Base-by-base conservation (phyloP, 2,888 invertebrate species). In the Opisthograptis luteolata region DNA sequence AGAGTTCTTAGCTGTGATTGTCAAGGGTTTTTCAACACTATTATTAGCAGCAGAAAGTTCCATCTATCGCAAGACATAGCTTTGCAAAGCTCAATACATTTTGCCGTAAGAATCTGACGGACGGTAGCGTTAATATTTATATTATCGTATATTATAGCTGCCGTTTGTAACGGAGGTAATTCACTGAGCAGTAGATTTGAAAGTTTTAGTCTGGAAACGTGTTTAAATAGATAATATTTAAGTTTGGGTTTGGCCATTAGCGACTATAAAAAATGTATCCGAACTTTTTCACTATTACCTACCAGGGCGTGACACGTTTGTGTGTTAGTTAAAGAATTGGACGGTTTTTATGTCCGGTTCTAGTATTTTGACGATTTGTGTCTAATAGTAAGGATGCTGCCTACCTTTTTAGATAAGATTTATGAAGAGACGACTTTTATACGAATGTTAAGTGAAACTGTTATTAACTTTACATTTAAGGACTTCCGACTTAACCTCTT, bases 341-440 rank as follows among this genome's bases (percentile, higher is more conserved):
- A 76, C 75, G 60, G 61, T 75, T 79, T 79, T 81, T 79, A 75
- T 75, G 79, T 80, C 81, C 65, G 72, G 60, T 76, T 70, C 70
- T 56, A 39, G 30, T 45, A 46, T 51, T 45, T 54, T 44, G 48
- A 54, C 53, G 44, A 49, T 52, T 44, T 52, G 52, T 52, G 46
- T 46, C 46, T 52, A 40, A 40, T 73, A 84, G 75, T 86, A 79
- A 74, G n/a, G 73, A 78, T 80, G 74, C 87, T 71, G 79, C 87
- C 79, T 83, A 78, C 70, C 85, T 87, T 87, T 85, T 87, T 87
- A 87, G 87, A 87, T 89, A 90, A 89, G 85, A 84, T 80, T 87
- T 88, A 89, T 85, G 82, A 81, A 90, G 86, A 88, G 87, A 84
- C 79, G 79, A 87, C 89, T 90, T 90, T 89, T 89, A 90, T 90